Conservation (phyloP, 1,140 invertebrate genomes). For the Leptinotarsa texana region DNA sequence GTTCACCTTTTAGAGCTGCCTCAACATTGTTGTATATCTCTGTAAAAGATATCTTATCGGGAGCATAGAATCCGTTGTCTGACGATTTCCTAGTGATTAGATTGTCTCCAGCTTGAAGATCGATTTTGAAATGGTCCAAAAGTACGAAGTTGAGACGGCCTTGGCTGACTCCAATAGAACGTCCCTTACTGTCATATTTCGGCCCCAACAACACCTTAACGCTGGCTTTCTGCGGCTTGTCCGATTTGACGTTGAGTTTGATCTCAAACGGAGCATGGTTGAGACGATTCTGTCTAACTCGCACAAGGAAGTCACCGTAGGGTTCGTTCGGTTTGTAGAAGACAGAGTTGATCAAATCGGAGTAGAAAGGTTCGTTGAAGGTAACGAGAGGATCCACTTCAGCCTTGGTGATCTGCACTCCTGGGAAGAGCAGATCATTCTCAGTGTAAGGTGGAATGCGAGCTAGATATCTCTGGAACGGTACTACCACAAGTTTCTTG, state of each 20-base stretch:
- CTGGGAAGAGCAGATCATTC: constrained; percentile 62
- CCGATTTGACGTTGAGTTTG: constrained; percentile 62
- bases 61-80: constrained; percentile 64
- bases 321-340: constrained; percentile 50
- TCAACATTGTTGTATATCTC: constrained; percentile 64
- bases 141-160: constrained; percentile 58
- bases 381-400: constrained; percentile 68
- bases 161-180: constrained; percentile 56
- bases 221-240: constrained; percentile 59
- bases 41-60: constrained; percentile 65
- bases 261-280: constrained; percentile 71
- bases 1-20: constrained; percentile 58
- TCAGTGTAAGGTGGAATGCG: constrained; percentile 62
- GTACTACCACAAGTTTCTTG: constrained; percentile 59
- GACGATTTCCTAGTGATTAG: constrained; percentile 67
- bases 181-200: constrained; percentile 65
- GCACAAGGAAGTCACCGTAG: constrained; percentile 52
- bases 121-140: constrained; percentile 59
- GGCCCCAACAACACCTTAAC: constrained; percentile 72
- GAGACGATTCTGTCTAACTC: constrained; percentile 56
- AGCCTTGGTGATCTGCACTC: constrained; percentile 67
- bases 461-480: constrained; percentile 53
- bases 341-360: constrained; percentile 69
- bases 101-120: constrained; percentile 68
- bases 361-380: constrained; percentile 71